phyloP scores from a whole-genome alignment of 2,113 vertebrate genomes.

The Paradoxurus hermaphroditus region DNA sequence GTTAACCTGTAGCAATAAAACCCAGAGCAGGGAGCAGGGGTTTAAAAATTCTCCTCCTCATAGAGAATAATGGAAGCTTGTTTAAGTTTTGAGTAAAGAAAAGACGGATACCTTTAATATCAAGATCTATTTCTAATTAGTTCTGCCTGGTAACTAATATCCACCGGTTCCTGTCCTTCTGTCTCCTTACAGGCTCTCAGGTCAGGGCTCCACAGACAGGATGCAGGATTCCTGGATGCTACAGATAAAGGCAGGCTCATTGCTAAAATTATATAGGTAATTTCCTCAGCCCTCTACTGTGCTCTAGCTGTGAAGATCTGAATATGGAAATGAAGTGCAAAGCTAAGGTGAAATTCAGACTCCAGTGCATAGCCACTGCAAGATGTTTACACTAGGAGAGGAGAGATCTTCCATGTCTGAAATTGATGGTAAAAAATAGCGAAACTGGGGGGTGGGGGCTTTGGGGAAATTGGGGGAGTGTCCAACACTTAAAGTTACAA shows the following conservation, averaged over 20 bases:
- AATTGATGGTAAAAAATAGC: neutral
- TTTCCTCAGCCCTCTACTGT: conserved; percentile 60
- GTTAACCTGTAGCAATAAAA: conserved; percentile 75
- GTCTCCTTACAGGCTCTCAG: neutral
- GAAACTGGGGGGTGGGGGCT: neutral
- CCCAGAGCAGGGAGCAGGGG: conserved; percentile 48
- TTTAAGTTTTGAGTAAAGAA: conserved; percentile 79
- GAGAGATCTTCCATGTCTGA: neutral
- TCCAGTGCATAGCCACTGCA: neutral
- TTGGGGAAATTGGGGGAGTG: neutral
- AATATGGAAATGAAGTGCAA: conserved; percentile 46
- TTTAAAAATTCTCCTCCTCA: conserved; percentile 32
- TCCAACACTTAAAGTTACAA: neutral
- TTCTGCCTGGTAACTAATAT: conserved; percentile 43
- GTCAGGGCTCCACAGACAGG: conserved; percentile 12
- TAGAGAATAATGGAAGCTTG: conserved; percentile 73
- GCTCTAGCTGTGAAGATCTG: conserved; percentile 55
- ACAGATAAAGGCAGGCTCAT: conserved; percentile 42
- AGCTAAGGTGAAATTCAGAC: conserved; percentile 58
- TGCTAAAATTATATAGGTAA: conserved; percentile 49
- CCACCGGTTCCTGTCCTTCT: neutral
- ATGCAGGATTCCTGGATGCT: conserved; percentile 33
- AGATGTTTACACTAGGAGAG: conserved; percentile 9
- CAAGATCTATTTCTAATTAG: conserved; percentile 73
- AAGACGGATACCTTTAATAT: conserved; percentile 57